Conservation (phyloP, 2,113 vertebrate species). For the Gymnobelideus leadbeateri region DNA sequence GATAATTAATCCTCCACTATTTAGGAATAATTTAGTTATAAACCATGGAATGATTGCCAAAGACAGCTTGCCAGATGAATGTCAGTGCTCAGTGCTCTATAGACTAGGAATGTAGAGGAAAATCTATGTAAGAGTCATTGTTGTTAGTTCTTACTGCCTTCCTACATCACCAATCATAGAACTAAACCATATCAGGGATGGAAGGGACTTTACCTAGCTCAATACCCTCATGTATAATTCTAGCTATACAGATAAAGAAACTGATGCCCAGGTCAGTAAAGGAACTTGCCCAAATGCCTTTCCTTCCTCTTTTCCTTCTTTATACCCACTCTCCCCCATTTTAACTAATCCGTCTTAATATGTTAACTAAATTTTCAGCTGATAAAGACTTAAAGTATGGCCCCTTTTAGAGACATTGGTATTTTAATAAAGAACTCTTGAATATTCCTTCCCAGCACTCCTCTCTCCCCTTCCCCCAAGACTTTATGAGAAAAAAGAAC, state of each 20-base stretch:
- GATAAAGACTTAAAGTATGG: not conserved
- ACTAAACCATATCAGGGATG: not conserved
- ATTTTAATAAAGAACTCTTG: not conserved
- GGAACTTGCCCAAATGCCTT: not conserved
- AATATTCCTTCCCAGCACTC: not conserved
- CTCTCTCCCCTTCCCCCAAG: not conserved
- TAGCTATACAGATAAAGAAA: not conserved
- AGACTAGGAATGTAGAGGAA: not conserved
- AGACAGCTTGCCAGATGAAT: not conserved
- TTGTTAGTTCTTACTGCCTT: not conserved
- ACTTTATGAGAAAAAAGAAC: constrained; percentile 29
- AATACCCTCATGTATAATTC: not conserved
- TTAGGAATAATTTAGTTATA: not conserved
- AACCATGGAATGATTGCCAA: not conserved
- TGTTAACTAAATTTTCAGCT: not conserved
- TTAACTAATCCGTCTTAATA: not conserved
- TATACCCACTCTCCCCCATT: not conserved
- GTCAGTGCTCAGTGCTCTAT: not conserved
- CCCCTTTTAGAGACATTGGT: not conserved
- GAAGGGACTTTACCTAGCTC: not conserved
- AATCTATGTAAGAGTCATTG: not conserved
- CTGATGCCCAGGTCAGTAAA: not conserved
- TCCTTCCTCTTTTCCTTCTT: not conserved
- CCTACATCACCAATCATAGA: not conserved
- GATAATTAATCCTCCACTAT: not conserved